Percentiles rank a stretch among this genome's conserved stretches.
These are phyloP conservation scores for Drosophila prolongata DNA, from an alignment of 2,888 invertebrate genomes.

Conservation along the genomic window DNA sequence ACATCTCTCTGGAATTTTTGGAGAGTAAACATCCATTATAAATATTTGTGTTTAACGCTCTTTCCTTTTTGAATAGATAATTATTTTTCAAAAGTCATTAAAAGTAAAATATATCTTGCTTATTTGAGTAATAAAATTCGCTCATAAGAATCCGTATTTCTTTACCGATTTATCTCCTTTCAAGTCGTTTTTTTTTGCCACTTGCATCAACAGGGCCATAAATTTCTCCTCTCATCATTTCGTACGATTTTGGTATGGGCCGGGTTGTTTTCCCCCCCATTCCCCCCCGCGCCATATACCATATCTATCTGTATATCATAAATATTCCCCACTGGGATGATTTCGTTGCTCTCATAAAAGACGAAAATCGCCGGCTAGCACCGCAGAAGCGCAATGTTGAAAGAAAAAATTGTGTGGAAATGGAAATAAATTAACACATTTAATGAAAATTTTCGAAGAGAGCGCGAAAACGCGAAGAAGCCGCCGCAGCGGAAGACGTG, in stretches of 20 bases:
- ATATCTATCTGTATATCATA: slow-evolving; percentile 36
- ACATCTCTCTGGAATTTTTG: too few relatives aligned
- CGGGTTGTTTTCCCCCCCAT: background rate
- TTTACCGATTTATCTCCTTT: slow-evolving; percentile 17
- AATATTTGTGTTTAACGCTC: background rate
- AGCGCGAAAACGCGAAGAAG: slow-evolving; percentile 20
- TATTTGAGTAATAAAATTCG: background rate
- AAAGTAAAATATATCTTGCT: background rate
- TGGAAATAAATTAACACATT: slow-evolving; percentile 77
- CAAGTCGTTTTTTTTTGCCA: slow-evolving; percentile 21
- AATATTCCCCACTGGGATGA: slow-evolving; percentile 46
- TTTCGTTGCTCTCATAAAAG: slow-evolving; percentile 60
- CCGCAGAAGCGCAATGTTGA: slow-evolving; percentile 32
- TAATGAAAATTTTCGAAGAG: slow-evolving; percentile 71
- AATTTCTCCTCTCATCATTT: slow-evolving; percentile 33
- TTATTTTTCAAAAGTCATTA: background rate
- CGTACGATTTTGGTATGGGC: slow-evolving; percentile 5
- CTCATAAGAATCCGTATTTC: background rate
- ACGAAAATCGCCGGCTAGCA: slow-evolving; percentile 14
- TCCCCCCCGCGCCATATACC: slow-evolving; percentile 4
- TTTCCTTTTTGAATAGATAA: background rate
- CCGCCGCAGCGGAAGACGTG: slow-evolving; percentile 24
- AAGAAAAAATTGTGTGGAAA: slow-evolving; percentile 66
- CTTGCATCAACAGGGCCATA: slow-evolving; percentile 41
- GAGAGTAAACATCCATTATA: background rate